Percentiles rank a stretch among this genome's conserved stretches.
Conservation (phyloP, 2,797 vertebrate genomes). For the Garrulus glandarius region DNA sequence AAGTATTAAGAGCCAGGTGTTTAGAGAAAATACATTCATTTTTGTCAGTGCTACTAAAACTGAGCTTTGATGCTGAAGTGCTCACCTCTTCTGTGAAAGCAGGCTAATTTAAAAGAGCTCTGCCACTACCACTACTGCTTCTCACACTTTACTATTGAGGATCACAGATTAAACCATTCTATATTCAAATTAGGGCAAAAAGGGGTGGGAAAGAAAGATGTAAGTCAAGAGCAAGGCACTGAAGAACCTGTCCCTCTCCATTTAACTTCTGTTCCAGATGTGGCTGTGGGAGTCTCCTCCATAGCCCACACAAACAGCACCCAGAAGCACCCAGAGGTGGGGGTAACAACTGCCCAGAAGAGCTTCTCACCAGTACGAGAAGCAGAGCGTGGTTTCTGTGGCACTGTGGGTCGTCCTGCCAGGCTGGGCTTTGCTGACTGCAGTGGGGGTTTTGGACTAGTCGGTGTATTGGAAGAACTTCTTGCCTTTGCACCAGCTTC, state of each 20-base stretch:
- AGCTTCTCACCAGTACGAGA: slow-evolving; percentile 74
- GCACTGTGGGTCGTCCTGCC: slow-evolving; percentile 84
- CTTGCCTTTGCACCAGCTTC: slow-evolving; percentile 78
- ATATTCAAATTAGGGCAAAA: neutral
- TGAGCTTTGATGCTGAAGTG: neutral
- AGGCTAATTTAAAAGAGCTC: neutral
- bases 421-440: slow-evolving; percentile 85
- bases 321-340: neutral
- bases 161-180: neutral
- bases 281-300: neutral
- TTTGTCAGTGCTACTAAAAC: neutral
- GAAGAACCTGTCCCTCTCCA: neutral
- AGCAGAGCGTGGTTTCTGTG: slow-evolving; percentile 84
- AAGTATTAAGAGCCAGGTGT: neutral
- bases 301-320: neutral
- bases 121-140: neutral
- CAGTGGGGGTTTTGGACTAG: slow-evolving; percentile 83
- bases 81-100: neutral
- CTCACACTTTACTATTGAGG: neutral
- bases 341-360: neutral
- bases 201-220: neutral
- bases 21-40: neutral
- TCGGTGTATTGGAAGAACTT: slow-evolving; percentile 76
- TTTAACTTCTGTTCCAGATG: neutral
- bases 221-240: neutral